Conservation (phyloP, 2,888 invertebrate species). For the Dolomedes plantarius region DNA sequence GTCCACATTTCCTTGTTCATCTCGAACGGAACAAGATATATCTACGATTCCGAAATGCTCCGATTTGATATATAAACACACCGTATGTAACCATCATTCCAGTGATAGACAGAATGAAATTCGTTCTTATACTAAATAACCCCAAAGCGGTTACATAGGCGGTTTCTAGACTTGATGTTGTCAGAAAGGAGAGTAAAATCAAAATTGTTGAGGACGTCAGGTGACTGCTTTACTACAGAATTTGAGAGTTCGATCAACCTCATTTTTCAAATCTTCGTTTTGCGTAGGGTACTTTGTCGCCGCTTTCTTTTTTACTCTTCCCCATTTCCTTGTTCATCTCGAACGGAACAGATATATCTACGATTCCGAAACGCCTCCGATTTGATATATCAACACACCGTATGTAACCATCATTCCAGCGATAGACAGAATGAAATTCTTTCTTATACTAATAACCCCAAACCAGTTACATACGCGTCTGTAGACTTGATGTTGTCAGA, state of each 20-base stretch:
- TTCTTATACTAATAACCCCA: conserved; percentile 34
- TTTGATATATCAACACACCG: conserved; percentile 51
- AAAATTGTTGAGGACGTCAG: not conserved
- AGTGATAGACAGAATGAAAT: conserved; percentile 28
- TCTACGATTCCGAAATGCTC: too few species aligned
- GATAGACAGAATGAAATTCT: conserved; percentile 34
- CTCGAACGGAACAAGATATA: too few species aligned
- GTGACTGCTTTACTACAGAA: not conserved
- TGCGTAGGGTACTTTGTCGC: too few species aligned
- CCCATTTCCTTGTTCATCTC: too few species aligned
- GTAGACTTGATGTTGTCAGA: conserved; percentile 27
- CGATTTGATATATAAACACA: conserved; percentile 45
- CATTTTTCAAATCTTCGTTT: conserved; percentile 17
- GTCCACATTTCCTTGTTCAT: too few species aligned
- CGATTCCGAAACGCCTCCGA: not conserved
- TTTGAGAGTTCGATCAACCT: conserved; percentile 27
- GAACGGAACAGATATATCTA: too few species aligned
- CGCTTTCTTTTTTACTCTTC: too few species aligned
- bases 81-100: conserved; percentile 47
- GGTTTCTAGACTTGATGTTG: conserved; percentile 24
- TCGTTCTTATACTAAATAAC: conserved; percentile 36
- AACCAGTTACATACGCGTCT: conserved; percentile 24
- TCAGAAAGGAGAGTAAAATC: conserved; percentile 24
- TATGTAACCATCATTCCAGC: conserved; percentile 36
- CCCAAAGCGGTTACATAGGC: conserved; percentile 32